Evolutionary conservation across 2,797 vertebrate genomes (phyloP), one percentile per base, ranked within the genome.

Genomic region (Pempheris klunzingeri): DNA sequence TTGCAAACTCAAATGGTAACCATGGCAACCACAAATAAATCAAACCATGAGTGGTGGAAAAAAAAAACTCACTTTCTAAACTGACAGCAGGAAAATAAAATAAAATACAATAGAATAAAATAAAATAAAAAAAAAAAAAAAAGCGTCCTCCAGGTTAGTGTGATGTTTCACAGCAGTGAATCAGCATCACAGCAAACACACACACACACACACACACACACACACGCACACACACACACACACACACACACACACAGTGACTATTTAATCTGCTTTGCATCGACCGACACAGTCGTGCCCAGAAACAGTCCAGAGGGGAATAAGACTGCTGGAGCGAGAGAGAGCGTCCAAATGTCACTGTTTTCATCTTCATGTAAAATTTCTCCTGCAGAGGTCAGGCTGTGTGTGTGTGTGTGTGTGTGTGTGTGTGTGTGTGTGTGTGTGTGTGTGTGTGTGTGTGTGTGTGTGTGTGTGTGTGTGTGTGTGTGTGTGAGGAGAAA

Each of bases 241-340:
- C 32, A 66, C 28, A 58, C 70, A 67, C 72, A 84, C 4, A 36
- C 39, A 70, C 1, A 4, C 38, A 60, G 39, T 50, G 77, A 46
- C n/a, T n/a, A 52, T 74, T 82, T 88, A 88, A 90, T 88, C 90
- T 89, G 83, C 86, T 88, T 89, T 88, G 60, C 84, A 59, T 70
- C 61, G 17, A 77, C 82, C 78, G 58, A 84, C 81, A 83, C 81
- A 69, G 43, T 78, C 77, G 64, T 60, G 82, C 87, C 85, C 43
- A 67, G 82, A 32, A 80, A 83, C 46, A 85, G 74, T 86, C 77
- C 76, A 52, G 69, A 71, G 67, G 76, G 70, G 71, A 81, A 62
- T 54, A 55, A 78, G 75, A 39, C 47, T 49, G 72, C 73, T 73
- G 74, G 57, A 80, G 77, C 46, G 63, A 67, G 46, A 54, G 53